Conservation (phyloP, 2,797 vertebrate species). For the Crocidura indochinensis region DNA sequence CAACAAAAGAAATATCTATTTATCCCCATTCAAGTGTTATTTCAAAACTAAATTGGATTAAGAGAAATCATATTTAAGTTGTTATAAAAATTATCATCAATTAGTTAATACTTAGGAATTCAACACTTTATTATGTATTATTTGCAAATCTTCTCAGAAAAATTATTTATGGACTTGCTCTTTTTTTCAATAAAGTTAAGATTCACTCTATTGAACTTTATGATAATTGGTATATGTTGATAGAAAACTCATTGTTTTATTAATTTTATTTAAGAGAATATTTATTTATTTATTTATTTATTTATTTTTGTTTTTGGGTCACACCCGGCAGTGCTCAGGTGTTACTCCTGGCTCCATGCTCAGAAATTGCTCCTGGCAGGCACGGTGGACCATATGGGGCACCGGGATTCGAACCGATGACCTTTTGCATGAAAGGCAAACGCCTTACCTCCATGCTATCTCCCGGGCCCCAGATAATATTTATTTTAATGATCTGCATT, state of each 20-base stretch:
- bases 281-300: no score
- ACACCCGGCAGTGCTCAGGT: no score
- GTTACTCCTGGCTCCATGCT: no score
- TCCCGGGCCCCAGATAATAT: no score
- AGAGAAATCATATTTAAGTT: not conserved
- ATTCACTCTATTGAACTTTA: not conserved
- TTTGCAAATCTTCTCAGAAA: not conserved
- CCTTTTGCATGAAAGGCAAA: no score
- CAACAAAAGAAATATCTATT: not conserved
- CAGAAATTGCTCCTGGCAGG: no score
- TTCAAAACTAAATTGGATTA: not conserved
- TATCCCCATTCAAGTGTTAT: not conserved
- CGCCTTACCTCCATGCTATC: no score
- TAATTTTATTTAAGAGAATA: constrained; percentile 1
- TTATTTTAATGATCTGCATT: not conserved
- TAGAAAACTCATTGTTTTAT: not conserved
- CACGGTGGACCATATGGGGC: no score
- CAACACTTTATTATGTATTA: constrained; percentile 13
- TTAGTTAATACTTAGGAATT: constrained; percentile 25
- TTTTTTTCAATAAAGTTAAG: not conserved
- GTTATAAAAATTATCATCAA: not conserved
- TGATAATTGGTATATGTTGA: not conserved
- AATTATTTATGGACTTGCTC: constrained; percentile 22
- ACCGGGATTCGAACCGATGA: no score
- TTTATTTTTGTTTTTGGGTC: no score